These are phyloP conservation scores for Brachypterus glaber DNA, from an alignment of 2,888 invertebrate genomes.

Conservation along the genomic window DNA sequence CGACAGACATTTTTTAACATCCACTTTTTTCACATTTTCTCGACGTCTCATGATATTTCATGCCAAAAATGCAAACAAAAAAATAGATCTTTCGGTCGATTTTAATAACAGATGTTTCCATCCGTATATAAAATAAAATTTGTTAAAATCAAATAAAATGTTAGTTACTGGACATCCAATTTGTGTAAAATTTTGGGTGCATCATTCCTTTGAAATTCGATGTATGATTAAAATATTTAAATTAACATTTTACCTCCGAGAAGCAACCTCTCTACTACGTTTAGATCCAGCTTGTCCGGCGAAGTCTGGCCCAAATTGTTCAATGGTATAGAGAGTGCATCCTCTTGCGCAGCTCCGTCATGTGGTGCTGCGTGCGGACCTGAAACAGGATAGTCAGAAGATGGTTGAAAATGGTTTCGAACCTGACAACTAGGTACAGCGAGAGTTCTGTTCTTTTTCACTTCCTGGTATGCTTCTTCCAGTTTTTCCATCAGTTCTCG, in stretches of 20 bases:
- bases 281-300: slow-evolving; percentile 17
- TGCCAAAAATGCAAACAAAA: no score
- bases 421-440: slow-evolving; percentile 29
- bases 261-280: slow-evolving; percentile 5
- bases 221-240: no score
- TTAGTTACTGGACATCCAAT: no score
- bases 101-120: no score
- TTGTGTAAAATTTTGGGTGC: no score
- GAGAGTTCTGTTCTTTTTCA: slow-evolving; percentile 33
- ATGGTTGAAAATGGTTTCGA: slow-evolving; percentile 22
- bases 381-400: slow-evolving; percentile 37
- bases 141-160: no score
- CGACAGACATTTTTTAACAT: no score
- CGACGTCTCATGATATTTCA: no score
- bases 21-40: no score
- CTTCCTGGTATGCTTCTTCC: slow-evolving; percentile 31
- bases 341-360: slow-evolving; percentile 32
- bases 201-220: no score
- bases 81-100: no score
- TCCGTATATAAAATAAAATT: no score
- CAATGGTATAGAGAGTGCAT: slow-evolving; percentile 13
- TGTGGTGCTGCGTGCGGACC: slow-evolving; percentile 35
- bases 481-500: slow-evolving; percentile 33
- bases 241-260: slow-evolving; percentile 6
- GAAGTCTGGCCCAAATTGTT: slow-evolving; percentile 14